Evolutionary conservation across 2,888 invertebrate species (phyloP).

Genomic region (Amphiduros pacificus): DNA sequence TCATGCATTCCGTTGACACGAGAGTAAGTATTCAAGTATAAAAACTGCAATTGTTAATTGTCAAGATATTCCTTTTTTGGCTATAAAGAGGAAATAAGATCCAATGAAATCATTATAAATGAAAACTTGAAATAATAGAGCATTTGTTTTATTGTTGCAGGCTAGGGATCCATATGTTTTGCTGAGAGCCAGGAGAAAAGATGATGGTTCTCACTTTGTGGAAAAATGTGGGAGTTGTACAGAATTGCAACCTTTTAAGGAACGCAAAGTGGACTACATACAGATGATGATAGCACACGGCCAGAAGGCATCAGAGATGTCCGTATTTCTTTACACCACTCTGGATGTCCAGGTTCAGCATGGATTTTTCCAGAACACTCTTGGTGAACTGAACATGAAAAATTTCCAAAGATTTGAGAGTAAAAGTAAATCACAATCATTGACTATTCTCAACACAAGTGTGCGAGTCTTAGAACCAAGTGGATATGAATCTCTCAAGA

Average conservation of each 20-base stretch:
- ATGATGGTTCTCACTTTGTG: slow-evolving; percentile 2
- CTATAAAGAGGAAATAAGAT: too few relatives aligned
- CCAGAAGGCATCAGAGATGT: slow-evolving; percentile 25
- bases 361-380: slow-evolving; percentile 26
- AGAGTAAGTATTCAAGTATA: slow-evolving; percentile 14
- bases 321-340: slow-evolving; percentile 28
- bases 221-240: slow-evolving; percentile 15
- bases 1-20: slow-evolving; percentile 30
- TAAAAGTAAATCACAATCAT: slow-evolving; percentile 17
- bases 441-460: slow-evolving; percentile 26
- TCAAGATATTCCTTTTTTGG: too few relatives aligned
- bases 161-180: slow-evolving; percentile 23
- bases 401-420: slow-evolving; percentile 28
- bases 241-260: slow-evolving; percentile 21
- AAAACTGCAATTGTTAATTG: neutral
- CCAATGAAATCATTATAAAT: too few relatives aligned
- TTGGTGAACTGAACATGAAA: slow-evolving; percentile 26
- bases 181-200: slow-evolving; percentile 8
- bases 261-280: slow-evolving; percentile 15
- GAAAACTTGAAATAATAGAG: neutral
- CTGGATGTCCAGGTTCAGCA: slow-evolving; percentile 26
- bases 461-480: slow-evolving; percentile 20
- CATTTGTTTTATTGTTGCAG: slow-evolving; percentile 7
- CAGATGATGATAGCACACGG: slow-evolving; percentile 25
- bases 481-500: slow-evolving; percentile 19